These are phyloP conservation scores for Drosophila lacertosa DNA, from an alignment of 1,140 invertebrate genomes.

Conservation along the genomic window DNA sequence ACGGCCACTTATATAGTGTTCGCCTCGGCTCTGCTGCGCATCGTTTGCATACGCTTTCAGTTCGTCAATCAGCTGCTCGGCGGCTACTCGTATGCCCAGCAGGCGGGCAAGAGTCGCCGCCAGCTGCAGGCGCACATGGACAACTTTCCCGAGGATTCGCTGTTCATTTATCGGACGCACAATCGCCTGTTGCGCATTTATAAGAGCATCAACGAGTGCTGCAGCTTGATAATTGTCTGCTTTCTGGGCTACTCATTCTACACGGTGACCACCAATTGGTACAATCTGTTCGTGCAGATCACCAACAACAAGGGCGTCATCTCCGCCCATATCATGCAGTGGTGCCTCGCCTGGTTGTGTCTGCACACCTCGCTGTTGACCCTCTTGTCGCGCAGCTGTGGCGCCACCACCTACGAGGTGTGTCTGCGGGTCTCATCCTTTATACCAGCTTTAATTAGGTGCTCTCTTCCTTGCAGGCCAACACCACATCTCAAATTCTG, in stretches of 20 bases:
- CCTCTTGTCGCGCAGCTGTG: constrained; percentile 66
- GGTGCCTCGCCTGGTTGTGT: constrained; percentile 69
- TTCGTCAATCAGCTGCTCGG: constrained; percentile 68
- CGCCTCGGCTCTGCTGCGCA: constrained; percentile 63
- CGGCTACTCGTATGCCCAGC: constrained; percentile 65
- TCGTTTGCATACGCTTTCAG: constrained; percentile 67
- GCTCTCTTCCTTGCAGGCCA: constrained; percentile 59
- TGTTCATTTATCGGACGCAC: constrained; percentile 79
- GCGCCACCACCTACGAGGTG: constrained; percentile 72
- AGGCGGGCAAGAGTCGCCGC: constrained; percentile 20
- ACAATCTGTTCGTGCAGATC: constrained; percentile 80
- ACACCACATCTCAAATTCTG: constrained; percentile 73
- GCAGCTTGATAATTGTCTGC: constrained; percentile 75
- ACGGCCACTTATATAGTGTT: constrained; percentile 75
- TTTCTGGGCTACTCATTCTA: constrained; percentile 82
- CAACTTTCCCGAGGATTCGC: constrained; percentile 69
- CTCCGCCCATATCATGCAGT: constrained; percentile 68
- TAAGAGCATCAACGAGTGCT: constrained; percentile 75
- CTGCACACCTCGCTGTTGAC: constrained; percentile 66
- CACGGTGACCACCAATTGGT: constrained; percentile 81
- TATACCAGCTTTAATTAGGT: constrained; percentile 3
- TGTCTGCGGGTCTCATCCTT: background rate
- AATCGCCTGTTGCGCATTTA: constrained; percentile 76
- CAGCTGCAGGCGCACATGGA: constrained; percentile 47
- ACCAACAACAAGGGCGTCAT: constrained; percentile 66